Evolutionary conservation across 2,113 vertebrate species (phyloP).

Genomic region (Microcebus ravelobensis): DNA sequence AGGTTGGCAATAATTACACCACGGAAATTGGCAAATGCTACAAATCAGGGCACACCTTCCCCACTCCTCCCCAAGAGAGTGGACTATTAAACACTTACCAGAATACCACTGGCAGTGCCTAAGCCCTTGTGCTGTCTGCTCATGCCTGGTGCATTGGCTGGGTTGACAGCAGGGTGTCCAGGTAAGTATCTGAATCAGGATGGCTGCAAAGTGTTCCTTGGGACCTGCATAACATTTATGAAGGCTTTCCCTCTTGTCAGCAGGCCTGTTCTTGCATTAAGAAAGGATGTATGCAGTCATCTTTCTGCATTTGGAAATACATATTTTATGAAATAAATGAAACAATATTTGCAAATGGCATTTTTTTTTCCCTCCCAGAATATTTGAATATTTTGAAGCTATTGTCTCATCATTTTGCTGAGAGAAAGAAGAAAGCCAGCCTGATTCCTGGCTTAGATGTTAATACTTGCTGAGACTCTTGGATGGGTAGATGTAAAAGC

Average conservation of each 20-base stretch:
- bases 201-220: not conserved
- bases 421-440: not conserved
- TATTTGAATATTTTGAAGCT: slow-evolving; percentile 31
- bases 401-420: not conserved
- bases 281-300: not conserved
- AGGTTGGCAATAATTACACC: not conserved
- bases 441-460: not conserved
- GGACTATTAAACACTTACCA: not conserved
- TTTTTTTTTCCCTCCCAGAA: not conserved
- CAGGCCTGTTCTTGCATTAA: not conserved
- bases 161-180: not conserved
- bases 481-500: not conserved
- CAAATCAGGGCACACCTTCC: not conserved
- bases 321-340: slow-evolving; percentile 48
- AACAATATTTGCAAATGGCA: slow-evolving; percentile 11
- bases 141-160: not conserved
- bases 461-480: not conserved
- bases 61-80: not conserved
- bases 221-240: not conserved
- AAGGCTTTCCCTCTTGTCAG: not conserved
- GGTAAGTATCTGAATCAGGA: not conserved
- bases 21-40: not conserved
- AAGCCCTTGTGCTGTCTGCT: no score
- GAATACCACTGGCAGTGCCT: not conserved
- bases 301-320: slow-evolving; percentile 23